Evolutionary conservation across 2,797 vertebrate genomes (phyloP).

Genomic region (Chelon labrosus): DNA sequence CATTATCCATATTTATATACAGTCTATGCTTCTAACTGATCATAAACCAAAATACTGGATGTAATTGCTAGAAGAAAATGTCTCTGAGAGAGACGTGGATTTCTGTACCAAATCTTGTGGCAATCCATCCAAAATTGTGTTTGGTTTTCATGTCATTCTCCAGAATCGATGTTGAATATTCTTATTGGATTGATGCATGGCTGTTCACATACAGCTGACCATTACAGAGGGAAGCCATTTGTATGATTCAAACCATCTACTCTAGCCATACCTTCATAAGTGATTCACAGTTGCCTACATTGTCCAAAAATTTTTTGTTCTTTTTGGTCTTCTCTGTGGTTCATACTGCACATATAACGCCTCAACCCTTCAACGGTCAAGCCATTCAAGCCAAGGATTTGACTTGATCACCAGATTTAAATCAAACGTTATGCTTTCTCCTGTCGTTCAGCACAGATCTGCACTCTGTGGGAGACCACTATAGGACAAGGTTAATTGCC

Average conservation of each 20-base stretch:
- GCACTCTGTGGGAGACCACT: conserved; percentile 2
- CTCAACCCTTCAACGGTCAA: neutral
- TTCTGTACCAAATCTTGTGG: no score
- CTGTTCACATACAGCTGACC: neutral
- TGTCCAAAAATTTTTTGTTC: no score
- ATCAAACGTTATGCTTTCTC: conserved; percentile 9
- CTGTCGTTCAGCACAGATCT: neutral
- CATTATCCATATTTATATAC: neutral
- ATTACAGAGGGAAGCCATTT: neutral
- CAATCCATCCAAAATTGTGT: no score
- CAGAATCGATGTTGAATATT: no score
- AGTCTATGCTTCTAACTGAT: no score
- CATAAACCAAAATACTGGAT: no score
- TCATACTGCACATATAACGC: neutral
- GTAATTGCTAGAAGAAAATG: no score
- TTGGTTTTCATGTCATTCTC: no score
- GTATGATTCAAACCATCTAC: neutral
- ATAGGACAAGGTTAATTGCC: conserved; percentile 48
- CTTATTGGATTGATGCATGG: no score
- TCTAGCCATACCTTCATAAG: neutral
- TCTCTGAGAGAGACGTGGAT: neutral
- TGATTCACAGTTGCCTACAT: neutral
- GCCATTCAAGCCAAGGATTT: neutral
- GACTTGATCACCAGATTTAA: neutral
- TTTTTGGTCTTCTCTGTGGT: neutral